Base-by-base conservation (phyloP, 1,140 invertebrate genomes). In the Chrysopa pallens region DNA sequence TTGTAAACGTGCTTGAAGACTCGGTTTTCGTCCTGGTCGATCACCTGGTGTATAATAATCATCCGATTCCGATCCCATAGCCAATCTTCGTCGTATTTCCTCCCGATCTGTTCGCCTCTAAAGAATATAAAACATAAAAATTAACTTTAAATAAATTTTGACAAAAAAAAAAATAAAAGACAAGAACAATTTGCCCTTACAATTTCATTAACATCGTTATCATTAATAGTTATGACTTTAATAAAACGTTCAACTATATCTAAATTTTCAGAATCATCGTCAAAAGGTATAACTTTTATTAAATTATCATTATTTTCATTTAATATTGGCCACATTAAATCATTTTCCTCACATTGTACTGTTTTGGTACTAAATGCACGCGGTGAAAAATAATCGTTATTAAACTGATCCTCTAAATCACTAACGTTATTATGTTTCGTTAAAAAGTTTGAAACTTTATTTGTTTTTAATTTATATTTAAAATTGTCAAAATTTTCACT, bases 71-170 rank as follows among this genome's bases (percentile, higher is more conserved):
- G 76, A 71, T 28, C 84, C 86, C 79, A 90, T 87, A 1, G 88
- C 88, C 51, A 93, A 62, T 46, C 86, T 72, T 52, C 82, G 73
- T 43, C 89, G 74, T 49, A 94, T 93, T 65, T 91, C 87, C 61
- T 93, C 88, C 45, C 88, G 70, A 58, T 93, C 88, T 76, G 86
- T 90, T 52, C 80, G 73, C 57, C 82, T 76, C 83, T 87, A 67
- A 39, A 74, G 73, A 55, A 48, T 58, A 53, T 54, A 50, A 54
- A 49, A 52, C 45, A 38, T 44, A 41, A 38, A 14, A 45, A 29
- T 35, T 38, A 42, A 33, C 7, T 40, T 36, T 15, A 15, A 14
- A 43, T 42, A 40, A 33, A 51, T 62, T 58, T 48, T 48, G 52
- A 43, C 44, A 37, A 37, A 23, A 43, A 35, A 31, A 33, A 17